These are phyloP conservation scores for Drosophila paramelanica DNA, from an alignment of 2,888 invertebrate genomes.

Conservation along the genomic window DNA sequence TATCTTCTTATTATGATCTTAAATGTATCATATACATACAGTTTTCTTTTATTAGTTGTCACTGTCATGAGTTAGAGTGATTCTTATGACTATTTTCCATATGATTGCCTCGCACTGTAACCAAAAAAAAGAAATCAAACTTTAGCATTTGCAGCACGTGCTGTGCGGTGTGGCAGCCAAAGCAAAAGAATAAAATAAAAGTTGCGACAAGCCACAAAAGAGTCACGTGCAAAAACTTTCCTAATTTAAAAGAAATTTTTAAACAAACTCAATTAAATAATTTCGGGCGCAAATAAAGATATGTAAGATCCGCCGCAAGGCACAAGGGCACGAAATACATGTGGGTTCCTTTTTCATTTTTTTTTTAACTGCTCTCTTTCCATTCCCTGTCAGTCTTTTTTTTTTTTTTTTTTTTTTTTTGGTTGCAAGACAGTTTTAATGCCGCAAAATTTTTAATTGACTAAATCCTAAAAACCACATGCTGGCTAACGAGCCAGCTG, in stretches of 20 bases:
- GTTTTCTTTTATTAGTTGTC: constrained; percentile 9
- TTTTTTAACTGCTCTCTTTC: constrained; percentile 20
- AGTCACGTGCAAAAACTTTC: constrained; percentile 77
- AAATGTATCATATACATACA: neutral
- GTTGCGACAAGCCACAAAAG: constrained; percentile 53
- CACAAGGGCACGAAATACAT: constrained; percentile 22
- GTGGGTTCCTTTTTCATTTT: constrained; percentile 34
- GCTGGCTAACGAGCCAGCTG: constrained; percentile 75
- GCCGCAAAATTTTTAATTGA: constrained; percentile 79
- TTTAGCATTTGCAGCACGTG: constrained; percentile 67
- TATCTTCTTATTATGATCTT: neutral
- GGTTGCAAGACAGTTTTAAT: constrained; percentile 64
- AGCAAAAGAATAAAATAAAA: constrained; percentile 25
- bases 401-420: constrained; percentile 26
- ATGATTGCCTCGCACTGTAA: constrained; percentile 43
- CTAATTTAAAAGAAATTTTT: constrained; percentile 80
- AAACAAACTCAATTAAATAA: constrained; percentile 81
- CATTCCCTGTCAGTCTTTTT: constrained; percentile 24
- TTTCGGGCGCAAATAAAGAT: constrained; percentile 75
- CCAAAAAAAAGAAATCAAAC: constrained; percentile 19
- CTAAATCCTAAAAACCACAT: constrained; percentile 75
- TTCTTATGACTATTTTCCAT: constrained; percentile 54
- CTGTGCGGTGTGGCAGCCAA: constrained; percentile 19
- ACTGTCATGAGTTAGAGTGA: constrained; percentile 33
- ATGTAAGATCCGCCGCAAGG: constrained; percentile 32